phyloP scores from a whole-genome alignment of 2,888 invertebrate genomes.

The Baccha elongata region DNA sequence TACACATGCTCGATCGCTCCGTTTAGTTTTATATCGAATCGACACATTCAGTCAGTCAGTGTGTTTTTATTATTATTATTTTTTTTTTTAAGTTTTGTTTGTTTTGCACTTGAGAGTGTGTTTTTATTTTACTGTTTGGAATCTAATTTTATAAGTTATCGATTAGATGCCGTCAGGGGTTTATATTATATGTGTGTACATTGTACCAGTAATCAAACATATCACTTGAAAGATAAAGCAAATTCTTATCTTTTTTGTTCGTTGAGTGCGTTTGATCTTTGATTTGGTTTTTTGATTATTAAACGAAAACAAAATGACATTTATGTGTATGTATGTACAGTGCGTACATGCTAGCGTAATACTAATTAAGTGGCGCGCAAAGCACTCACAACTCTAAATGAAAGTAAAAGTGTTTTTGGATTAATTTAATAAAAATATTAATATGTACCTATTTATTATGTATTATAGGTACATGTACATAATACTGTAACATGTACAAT shows the following conservation, averaged over 20 bases:
- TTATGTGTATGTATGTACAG: neutral
- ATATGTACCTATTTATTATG: too few relatives aligned
- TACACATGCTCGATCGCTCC: constrained; percentile 55
- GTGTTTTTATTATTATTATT: constrained; percentile 24
- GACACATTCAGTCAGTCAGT: constrained; percentile 13
- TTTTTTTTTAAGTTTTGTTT: neutral
- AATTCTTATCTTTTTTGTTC: neutral
- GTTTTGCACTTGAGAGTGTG: constrained; percentile 4
- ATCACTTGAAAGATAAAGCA: constrained; percentile 36
- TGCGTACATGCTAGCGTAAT: too few relatives aligned
- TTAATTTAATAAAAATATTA: constrained; percentile 11
- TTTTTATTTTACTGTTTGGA: constrained; percentile 22
- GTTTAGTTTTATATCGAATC: constrained; percentile 53
- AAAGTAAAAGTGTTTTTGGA: constrained; percentile 27
- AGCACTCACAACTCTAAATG: constrained; percentile 4
- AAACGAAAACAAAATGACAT: constrained; percentile 18
- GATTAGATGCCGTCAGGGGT: constrained; percentile 53
- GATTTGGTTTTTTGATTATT: constrained; percentile 58
- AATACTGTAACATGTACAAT: too few relatives aligned
- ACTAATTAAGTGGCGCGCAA: constrained; percentile 12
- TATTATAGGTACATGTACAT: too few relatives aligned
- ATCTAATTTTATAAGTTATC: constrained; percentile 67
- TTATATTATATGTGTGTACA: neutral
- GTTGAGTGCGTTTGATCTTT: constrained; percentile 35
- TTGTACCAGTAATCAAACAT: constrained; percentile 24